Base-by-base conservation (phyloP, 2,113 vertebrate species). In the Podocnemis expansa region DNA sequence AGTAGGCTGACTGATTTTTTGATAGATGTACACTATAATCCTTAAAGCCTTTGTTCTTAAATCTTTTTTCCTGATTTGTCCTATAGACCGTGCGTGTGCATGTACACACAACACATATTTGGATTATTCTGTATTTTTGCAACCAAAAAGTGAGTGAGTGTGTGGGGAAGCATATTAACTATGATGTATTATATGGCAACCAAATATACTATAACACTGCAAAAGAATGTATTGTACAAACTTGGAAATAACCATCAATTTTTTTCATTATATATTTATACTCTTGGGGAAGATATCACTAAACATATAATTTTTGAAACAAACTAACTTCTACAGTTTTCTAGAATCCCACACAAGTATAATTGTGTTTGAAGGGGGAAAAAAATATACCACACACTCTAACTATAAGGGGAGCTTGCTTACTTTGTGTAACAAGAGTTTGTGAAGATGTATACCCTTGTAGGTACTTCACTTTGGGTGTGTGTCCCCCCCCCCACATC, bases 21-120 rank as follows among this genome's bases (percentile, higher is more conserved):
- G 9, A 87, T 70, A 16, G 79, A 34, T 87, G 25, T 73, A 78
- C 19, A 89, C 16, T 8, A 63, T 8, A 78, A 91, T 13, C 31
- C 60, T 91, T 81, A 90, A 95, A 91, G 91, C 82, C 58, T n/a
- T 81, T 13, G 45, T 54, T 79, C 52, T 31, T 81, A 90, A 84
- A 78, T 78, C 51, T 82, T 90, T 79, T 63, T 67, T n/a, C n/a
- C 14, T 78, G 92, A 70, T 10, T 73, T 63, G 2, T 24, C 87
- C 70, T 88, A 27, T 22, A 82, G 12, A 10, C 52, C 34, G 88
- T 84, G 2, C 79, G 96, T 51, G 93, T 60, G 94, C 3, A 70
- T 41, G 52, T 1, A 94, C 4, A 70, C n/a, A 51, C 1, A 81
- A 81, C 3, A 3, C n/a, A 51, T 80, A 82, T 91, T 94, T n/a